These are phyloP conservation scores for Euglossa dilemma DNA, from an alignment of 1,140 invertebrate genomes.

Conservation along the genomic window DNA sequence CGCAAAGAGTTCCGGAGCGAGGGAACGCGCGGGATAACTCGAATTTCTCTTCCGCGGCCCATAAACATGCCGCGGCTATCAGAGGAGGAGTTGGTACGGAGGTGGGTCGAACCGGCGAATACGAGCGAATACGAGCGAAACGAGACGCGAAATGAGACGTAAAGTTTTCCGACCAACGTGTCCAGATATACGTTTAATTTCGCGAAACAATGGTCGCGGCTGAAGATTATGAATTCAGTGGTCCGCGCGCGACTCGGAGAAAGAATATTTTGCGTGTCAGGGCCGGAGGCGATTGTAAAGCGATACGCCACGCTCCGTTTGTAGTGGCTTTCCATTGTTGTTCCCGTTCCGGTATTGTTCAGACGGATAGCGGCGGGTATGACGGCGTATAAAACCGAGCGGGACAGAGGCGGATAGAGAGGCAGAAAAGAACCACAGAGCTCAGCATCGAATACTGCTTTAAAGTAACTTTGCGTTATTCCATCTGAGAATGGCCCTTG, in stretches of 20 bases:
- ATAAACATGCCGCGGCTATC: not conserved
- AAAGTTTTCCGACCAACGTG: conserved; percentile 14
- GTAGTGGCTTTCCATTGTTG: conserved; percentile 47
- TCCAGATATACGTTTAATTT: conserved; percentile 48
- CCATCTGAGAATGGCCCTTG: conserved; percentile 32
- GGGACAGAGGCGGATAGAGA: not conserved
- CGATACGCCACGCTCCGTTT: conserved; percentile 50
- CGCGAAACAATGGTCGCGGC: conserved; percentile 32
- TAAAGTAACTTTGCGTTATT: conserved; percentile 45
- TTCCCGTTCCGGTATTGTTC: conserved; percentile 44
- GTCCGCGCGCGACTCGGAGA: not conserved
- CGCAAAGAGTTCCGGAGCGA: not conserved
- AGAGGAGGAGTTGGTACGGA: not conserved
- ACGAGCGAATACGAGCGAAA: no score
- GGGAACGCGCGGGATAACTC: not conserved
- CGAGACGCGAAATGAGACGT: not conserved
- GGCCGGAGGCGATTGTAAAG: conserved; percentile 49
- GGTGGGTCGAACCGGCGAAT: not conserved
- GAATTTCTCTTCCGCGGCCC: not conserved
- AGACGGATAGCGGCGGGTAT: conserved; percentile 7
- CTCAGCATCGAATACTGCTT: conserved; percentile 24
- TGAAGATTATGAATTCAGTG: conserved; percentile 49
- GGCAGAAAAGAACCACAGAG: conserved; percentile 1
- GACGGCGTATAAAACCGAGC: conserved; percentile 2
- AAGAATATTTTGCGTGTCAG: conserved; percentile 54